phyloP scores from a whole-genome alignment of 2,888 invertebrate species.

The Protodeltote pygarga region DNA sequence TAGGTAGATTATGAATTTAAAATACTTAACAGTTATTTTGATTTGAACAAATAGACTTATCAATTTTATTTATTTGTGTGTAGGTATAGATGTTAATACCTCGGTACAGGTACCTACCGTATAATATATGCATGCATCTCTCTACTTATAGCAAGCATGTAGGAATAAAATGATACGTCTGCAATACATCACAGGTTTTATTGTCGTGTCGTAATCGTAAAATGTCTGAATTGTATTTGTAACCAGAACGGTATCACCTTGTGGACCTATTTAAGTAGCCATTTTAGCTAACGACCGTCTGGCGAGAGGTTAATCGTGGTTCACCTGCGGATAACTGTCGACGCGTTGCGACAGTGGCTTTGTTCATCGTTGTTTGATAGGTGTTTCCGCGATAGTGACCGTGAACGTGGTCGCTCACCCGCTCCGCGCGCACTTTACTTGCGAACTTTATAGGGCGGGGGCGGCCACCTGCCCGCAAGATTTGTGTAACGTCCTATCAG shows the following conservation, averaged over 20 bases:
- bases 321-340: slow-evolving; percentile 79
- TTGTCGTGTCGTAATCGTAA: slow-evolving; percentile 66
- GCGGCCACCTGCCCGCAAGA: slow-evolving; percentile 70
- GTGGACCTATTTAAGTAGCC: slow-evolving; percentile 68
- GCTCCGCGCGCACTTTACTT: slow-evolving; percentile 67
- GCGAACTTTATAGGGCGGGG: slow-evolving; percentile 75
- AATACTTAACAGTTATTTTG: no score
- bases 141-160: slow-evolving; percentile 53
- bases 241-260: slow-evolving; percentile 68
- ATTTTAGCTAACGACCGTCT: slow-evolving; percentile 73
- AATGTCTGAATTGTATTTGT: slow-evolving; percentile 68
- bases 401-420: slow-evolving; percentile 83
- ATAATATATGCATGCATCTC: slow-evolving; percentile 12
- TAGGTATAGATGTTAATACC: no score
- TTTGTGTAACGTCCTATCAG: slow-evolving; percentile 68
- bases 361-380: slow-evolving; percentile 63
- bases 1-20: no score
- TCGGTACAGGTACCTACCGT: no score
- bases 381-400: slow-evolving; percentile 63
- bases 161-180: slow-evolving; percentile 48
- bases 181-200: slow-evolving; percentile 72
- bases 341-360: slow-evolving; percentile 60
- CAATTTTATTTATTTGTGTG: no score
- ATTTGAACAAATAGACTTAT: no score
- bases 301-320: slow-evolving; percentile 78